Evolutionary conservation across 37 sponge, comb jelly and placozoan genomes (phyloP), one percentile per base, ranked within the genome.

Genomic region (Dysidea cf. avara): DNA sequence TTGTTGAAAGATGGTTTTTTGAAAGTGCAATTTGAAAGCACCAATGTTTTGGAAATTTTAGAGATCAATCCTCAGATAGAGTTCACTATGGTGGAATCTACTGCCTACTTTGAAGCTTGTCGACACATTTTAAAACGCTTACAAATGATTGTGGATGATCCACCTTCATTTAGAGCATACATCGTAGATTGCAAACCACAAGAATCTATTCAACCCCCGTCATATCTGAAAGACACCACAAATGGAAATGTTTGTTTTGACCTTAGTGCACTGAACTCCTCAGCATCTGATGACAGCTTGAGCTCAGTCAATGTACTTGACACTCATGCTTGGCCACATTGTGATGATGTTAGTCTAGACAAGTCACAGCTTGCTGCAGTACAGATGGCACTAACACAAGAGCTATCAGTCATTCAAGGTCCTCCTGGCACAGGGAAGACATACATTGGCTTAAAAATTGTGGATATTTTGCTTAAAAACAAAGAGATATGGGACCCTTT

Each of bases 61-160:
- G 14, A 18, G 71, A 52, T 0, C 87, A 54, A 43, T 35, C 31
- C 17, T 83, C 87, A 80, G 79, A 83, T 62, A 89, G n/a, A n/a
- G n/a, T n/a, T n/a, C n/a, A n/a, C n/a, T n/a, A n/a, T n/a, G n/a
- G n/a, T n/a, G n/a, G n/a, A 92, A 57, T 92, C 93, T 3, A 75
- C 78, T 11, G 91, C 92, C 31, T 95, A 95, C 56, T 95, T 84
- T 68, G 92, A 95, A 72, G 96, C 96, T 31, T 90, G 87, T 71
- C 81, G 88, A 31, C 92, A 86, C 48, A 66, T 90, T 11, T 80
- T 95, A 0, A 50, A 66, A 22, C 30, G 79, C 7, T 64, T 95
- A 34, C 85, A 90, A 35, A 39, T 11, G 30, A 77, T 80, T 29
- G 64, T 54, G 13, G 21, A 52, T 28, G 87, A 81, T 25, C 35